Conservation (phyloP, 2,797 vertebrate species). For the Etheostoma perlongum region DNA sequence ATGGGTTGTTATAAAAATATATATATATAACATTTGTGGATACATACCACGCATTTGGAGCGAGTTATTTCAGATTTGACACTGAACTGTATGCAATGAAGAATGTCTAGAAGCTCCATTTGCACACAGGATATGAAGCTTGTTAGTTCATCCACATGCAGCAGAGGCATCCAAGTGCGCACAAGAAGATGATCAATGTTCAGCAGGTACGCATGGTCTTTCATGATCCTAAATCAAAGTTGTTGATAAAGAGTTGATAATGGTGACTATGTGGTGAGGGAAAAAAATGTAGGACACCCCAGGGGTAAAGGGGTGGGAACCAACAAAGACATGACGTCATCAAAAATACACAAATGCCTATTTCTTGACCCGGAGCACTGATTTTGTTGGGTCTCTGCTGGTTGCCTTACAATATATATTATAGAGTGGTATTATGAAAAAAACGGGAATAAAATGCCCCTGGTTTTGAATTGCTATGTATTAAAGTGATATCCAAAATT, state of each 20-base stretch:
- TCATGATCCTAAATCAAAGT: constrained; percentile 11
- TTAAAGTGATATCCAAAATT: neutral
- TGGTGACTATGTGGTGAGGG: neutral
- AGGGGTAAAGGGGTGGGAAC: neutral
- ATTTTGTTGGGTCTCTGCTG: neutral
- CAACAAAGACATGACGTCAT: neutral
- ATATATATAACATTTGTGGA: neutral
- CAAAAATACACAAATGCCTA: neutral
- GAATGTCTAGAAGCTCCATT: constrained; percentile 45
- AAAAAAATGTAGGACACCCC: neutral
- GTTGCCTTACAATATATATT: neutral
- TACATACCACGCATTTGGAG: neutral
- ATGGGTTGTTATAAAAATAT: neutral
- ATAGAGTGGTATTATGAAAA: too few species aligned
- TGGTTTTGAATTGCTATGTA: neutral
- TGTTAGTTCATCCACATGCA: constrained; percentile 11
- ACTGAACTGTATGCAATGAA: neutral
- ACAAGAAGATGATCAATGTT: constrained; percentile 33
- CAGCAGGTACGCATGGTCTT: constrained; percentile 18
- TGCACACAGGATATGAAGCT: neutral
- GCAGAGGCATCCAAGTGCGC: constrained; percentile 49
- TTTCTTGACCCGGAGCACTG: neutral
- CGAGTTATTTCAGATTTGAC: neutral
- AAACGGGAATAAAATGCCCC: too few species aligned
- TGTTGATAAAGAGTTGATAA: neutral